Conservation (phyloP, 2,797 vertebrate genomes). For the Sebastiscus albofasciatus region DNA sequence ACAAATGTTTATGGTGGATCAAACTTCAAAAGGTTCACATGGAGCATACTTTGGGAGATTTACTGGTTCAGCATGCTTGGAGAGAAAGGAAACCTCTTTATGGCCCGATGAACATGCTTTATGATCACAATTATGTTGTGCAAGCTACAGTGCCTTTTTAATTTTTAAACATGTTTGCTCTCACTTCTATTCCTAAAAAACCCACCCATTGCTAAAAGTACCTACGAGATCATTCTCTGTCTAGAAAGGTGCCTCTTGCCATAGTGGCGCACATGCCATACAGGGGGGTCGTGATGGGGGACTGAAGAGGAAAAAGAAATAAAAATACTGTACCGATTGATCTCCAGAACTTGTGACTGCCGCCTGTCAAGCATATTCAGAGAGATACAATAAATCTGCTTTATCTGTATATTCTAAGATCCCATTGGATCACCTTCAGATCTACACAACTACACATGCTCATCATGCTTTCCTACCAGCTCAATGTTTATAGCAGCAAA, state of each 20-base stretch:
- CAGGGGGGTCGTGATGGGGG: conserved; percentile 84
- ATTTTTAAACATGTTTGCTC: conserved; percentile 40
- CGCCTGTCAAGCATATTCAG: conserved; percentile 91
- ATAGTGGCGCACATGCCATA: conserved; percentile 86
- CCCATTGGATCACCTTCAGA: conserved; percentile 78
- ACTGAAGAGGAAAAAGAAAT: conserved; percentile 84
- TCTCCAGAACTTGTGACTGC: conserved; percentile 91
- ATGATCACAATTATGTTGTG: conserved; percentile 78
- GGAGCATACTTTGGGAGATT: conserved; percentile 75
- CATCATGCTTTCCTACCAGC: conserved; percentile 58
- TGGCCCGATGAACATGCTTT: conserved; percentile 82
- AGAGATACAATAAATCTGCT: conserved; percentile 89
- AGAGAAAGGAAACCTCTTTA: conserved; percentile 73
- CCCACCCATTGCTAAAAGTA: conserved; percentile 63
- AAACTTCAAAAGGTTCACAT: conserved; percentile 76
- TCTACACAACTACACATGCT: conserved; percentile 75
- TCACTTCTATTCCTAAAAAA: conserved; percentile 55
- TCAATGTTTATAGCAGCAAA: conserved; percentile 28
- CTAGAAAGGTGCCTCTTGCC: conserved; percentile 73
- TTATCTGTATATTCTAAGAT: conserved; percentile 76
- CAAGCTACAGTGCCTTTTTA: conserved; percentile 70
- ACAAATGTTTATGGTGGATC: conserved; percentile 78
- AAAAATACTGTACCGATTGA: conserved; percentile 90
- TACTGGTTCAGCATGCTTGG: conserved; percentile 79
- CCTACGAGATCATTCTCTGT: conserved; percentile 55